Evolutionary conservation across 2,888 invertebrate genomes (phyloP).

Genomic region (Ophion ellenae): DNA sequence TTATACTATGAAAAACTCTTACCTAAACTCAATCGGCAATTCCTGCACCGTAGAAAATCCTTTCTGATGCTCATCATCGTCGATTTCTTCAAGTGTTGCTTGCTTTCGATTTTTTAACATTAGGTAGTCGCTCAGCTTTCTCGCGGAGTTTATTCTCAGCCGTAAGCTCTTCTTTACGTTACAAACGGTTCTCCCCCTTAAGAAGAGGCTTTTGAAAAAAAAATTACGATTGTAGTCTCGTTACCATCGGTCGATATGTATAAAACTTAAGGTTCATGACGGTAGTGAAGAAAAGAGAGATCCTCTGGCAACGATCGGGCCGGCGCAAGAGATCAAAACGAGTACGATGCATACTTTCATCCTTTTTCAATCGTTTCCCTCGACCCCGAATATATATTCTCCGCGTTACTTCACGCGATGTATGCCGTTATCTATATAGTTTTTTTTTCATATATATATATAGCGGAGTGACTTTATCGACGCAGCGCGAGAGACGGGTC

Average conservation of each 20-base stretch:
- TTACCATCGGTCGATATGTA: neutral
- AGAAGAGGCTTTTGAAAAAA: no score
- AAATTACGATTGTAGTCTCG: neutral
- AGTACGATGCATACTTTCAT: neutral
- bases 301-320: neutral
- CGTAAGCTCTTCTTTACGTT: no score
- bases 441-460: neutral
- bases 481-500: constrained; percentile 44
- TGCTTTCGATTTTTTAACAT: no score
- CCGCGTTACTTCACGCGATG: no score
- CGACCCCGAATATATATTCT: neutral
- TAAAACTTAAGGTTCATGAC: neutral
- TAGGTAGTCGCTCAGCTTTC: no score
- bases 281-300: neutral
- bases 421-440: neutral
- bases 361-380: neutral
- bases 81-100: no score
- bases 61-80: no score
- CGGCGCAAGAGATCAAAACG: neutral
- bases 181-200: no score
- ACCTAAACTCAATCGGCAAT: no score
- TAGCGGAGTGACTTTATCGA: constrained; percentile 49
- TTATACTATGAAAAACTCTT: no score
- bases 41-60: no score
- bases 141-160: no score